Evolutionary conservation across 37 sponge, comb jelly and placozoan species (phyloP).

Genomic region (Lycopodina hypogea): DNA sequence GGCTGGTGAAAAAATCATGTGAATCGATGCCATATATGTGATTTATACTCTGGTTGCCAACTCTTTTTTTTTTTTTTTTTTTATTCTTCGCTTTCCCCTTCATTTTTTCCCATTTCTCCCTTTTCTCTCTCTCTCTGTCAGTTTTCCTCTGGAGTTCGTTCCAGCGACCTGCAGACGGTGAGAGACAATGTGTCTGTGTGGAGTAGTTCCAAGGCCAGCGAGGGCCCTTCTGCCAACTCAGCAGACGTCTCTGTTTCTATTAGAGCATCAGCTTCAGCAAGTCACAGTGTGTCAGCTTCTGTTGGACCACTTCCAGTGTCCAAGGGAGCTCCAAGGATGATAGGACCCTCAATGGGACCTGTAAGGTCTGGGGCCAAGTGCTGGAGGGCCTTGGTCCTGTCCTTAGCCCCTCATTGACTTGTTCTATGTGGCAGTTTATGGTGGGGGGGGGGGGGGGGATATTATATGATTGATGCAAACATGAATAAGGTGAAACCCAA

Average conservation of each 20-base stretch:
- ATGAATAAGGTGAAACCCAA: too few species aligned
- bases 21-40: too few species aligned
- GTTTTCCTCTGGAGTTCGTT: slow-evolving; percentile 23
- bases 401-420: too few species aligned
- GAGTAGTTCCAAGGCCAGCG: slow-evolving; percentile 12
- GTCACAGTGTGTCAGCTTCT: neutral
- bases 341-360: slow-evolving; percentile 41
- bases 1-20: too few species aligned
- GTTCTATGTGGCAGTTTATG: too few species aligned
- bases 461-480: too few species aligned
- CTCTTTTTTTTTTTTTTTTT: too few species aligned
- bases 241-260: neutral
- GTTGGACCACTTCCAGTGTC: neutral
- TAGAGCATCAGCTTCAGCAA: neutral
- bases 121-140: neutral
- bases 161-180: slow-evolving; percentile 28
- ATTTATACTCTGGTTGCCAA: too few species aligned
- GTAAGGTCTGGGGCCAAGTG: neutral
- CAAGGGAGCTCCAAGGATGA: slow-evolving; percentile 5
- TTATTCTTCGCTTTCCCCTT: too few species aligned
- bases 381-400: too few species aligned
- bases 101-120: too few species aligned
- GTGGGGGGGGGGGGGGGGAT: too few species aligned
- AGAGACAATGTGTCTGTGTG: slow-evolving; percentile 57
- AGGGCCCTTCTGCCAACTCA: neutral